Conservation (phyloP, 2,113 vertebrate genomes). For the Micronisus gabar region DNA sequence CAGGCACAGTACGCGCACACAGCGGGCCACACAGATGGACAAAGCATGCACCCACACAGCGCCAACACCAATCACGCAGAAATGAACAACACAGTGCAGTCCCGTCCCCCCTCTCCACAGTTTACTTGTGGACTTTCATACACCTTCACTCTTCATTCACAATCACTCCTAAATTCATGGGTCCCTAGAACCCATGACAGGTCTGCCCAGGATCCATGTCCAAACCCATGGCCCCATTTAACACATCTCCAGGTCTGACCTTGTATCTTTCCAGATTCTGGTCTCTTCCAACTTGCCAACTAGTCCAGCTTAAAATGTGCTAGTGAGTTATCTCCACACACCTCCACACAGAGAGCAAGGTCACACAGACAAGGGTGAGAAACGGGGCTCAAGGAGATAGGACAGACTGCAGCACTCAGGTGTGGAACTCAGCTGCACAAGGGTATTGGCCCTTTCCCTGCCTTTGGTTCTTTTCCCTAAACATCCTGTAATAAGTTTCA, state of each 20-base stretch:
- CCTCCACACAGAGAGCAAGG: neutral
- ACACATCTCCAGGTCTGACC: neutral
- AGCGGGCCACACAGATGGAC: neutral
- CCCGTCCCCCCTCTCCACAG: neutral
- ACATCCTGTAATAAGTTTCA: neutral
- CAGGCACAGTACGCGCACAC: neutral
- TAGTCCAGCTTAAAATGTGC: neutral
- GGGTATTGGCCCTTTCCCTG: neutral
- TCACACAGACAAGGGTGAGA: neutral
- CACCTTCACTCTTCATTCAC: neutral
- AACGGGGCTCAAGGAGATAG: neutral
- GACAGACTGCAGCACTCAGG: neutral
- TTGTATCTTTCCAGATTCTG: neutral
- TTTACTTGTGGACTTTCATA: neutral
- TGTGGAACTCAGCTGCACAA: neutral
- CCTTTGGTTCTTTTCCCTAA: neutral
- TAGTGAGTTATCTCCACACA: neutral
- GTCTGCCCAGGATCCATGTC: neutral
- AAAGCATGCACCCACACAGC: neutral
- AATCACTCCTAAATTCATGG: neutral
- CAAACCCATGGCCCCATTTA: neutral
- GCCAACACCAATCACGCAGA: neutral
- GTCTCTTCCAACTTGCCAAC: neutral
- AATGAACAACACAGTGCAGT: neutral
- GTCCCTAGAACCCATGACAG: neutral